Evolutionary conservation across 1,140 invertebrate genomes (phyloP), one percentile per base, ranked within the genome.

Genomic region (Luehdorfia chinensis): DNA sequence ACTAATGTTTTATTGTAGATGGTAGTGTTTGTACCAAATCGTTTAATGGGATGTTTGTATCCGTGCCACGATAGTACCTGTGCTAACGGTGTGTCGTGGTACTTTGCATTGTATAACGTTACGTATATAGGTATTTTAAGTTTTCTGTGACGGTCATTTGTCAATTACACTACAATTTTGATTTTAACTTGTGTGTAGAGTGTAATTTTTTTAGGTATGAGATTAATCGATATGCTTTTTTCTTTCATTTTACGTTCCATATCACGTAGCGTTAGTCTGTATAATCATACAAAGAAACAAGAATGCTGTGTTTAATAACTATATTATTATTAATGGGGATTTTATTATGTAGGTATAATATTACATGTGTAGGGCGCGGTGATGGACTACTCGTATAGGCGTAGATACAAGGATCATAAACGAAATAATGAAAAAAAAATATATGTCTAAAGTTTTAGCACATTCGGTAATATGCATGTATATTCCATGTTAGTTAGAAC

Each of bases 1-100:
- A 85, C 81, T 83, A 83, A 85, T 84, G 66, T 85, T 75, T 81
- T 78, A 81, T 76, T 50, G 59, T 80, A 77, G 75, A 59, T 32
- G 33, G 74, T 83, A 83, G 71, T 66, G 70, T 78, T 79, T 78
- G 66, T 83, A 83, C 76, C 77, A 78, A 84, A 81, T 77, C 55
- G 59, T 72, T 50, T 66, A 65, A 63, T 60, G 62, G 47, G 50
- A 44, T 48, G 65, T 61, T 55, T 49, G 33, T 55, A 54, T 37
- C 49, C 5, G 52, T 44, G 8, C 14, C 15, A 15, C 15, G 4
- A 27, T n/a, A 27, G 23, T 27, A 27, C 23, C 23, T 2, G 1
- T 8, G 6, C 1, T 27, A 2, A n/a, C 2, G 23, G 23, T 27
- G 9, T 7, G 7, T n/a, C 9, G 9, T 27, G 23, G 7, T 27